Conservation (phyloP, 2,797 vertebrate genomes). For the Ficedula albicollis region DNA sequence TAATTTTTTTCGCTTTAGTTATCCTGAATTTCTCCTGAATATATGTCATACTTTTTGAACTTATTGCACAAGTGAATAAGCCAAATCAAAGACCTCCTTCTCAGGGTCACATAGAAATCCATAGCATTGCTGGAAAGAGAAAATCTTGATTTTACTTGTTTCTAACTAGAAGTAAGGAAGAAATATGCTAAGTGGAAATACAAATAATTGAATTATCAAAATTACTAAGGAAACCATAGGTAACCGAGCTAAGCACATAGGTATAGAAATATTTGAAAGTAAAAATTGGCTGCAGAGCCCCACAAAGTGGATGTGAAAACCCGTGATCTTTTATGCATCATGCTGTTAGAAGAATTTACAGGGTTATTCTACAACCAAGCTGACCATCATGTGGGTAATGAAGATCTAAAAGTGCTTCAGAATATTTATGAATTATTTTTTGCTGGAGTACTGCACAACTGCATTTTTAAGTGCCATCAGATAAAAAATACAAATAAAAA, state of each 20-base stretch:
- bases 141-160: background rate
- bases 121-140: background rate
- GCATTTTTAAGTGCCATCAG: background rate
- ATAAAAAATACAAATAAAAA: background rate
- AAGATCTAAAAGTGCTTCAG: background rate
- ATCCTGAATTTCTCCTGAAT: background rate
- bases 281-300: background rate
- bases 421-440: background rate
- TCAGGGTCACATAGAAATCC: background rate
- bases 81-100: background rate
- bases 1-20: background rate
- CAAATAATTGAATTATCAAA: background rate
- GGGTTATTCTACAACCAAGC: background rate
- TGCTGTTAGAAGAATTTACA: background rate
- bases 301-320: background rate
- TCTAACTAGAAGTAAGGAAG: background rate
- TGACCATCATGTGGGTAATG: background rate
- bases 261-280: background rate
- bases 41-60: background rate
- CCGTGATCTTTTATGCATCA: background rate
- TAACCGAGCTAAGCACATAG: background rate
- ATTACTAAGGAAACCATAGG: background rate
- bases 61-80: background rate
- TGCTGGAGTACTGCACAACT: background rate
- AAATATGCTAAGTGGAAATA: background rate